phyloP scores from a whole-genome alignment of 2,113 vertebrate species.

The Recurvirostra avosetta region DNA sequence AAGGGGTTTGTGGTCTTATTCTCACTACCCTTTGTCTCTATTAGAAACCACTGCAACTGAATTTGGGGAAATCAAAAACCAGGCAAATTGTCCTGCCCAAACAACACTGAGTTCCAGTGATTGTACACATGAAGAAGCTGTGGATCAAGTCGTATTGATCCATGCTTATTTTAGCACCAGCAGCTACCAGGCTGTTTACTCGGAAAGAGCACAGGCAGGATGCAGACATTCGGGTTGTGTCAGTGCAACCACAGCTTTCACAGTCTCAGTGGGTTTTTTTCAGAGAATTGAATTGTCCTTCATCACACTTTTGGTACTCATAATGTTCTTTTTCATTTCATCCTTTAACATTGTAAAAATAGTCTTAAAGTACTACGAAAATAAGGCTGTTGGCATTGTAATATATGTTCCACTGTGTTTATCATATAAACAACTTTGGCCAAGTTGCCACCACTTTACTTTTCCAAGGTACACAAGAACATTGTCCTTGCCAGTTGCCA shows the following conservation, averaged over 20 bases:
- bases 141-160: neutral
- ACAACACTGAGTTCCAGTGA: fast-evolving
- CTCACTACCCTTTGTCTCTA: neutral
- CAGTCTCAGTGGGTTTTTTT: fast-evolving
- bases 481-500: neutral
- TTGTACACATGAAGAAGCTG: neutral
- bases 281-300: neutral
- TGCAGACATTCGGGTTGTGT: neutral
- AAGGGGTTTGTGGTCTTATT: neutral
- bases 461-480: neutral
- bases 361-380: neutral
- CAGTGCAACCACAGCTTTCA: neutral
- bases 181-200: neutral
- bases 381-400: neutral
- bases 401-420: neutral
- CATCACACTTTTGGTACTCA: neutral
- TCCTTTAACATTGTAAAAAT: neutral
- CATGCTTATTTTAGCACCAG: neutral
- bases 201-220: neutral
- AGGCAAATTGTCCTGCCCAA: neutral
- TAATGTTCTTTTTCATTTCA: neutral
- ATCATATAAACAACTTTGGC: neutral
- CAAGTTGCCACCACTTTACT: neutral
- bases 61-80: neutral
- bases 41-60: neutral